These are phyloP conservation scores for Butastur rufipennis DNA, from an alignment of 2,113 vertebrate species.

Conservation along the genomic window DNA sequence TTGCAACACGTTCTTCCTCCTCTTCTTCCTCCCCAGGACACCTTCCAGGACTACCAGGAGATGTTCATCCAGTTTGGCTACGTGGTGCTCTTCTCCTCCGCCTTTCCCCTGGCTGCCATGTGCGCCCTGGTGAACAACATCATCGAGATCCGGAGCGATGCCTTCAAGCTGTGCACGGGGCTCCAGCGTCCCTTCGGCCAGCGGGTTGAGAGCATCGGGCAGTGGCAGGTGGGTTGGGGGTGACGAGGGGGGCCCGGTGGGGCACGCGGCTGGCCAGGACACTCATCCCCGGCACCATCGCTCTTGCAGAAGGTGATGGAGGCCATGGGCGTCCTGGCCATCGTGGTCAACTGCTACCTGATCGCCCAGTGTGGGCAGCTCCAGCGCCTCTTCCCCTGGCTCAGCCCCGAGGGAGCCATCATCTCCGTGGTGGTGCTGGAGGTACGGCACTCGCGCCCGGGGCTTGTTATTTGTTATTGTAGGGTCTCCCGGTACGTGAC, in stretches of 20 bases:
- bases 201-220: constrained; percentile 90
- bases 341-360: constrained; percentile 96
- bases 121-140: constrained; percentile 96
- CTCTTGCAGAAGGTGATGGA: constrained; percentile 91
- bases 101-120: constrained; percentile 92
- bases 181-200: constrained; percentile 93
- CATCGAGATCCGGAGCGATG: constrained; percentile 95
- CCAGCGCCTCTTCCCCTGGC: constrained; percentile 92
- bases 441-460: constrained; percentile 53
- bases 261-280: accelerated
- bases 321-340: constrained; percentile 91
- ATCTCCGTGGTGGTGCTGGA: constrained; percentile 96
- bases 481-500: accelerated
- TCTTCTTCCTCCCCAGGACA: constrained; percentile 78
- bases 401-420: constrained; percentile 94
- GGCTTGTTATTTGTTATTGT: accelerated
- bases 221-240: constrained; percentile 86
- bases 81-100: constrained; percentile 95
- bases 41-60: constrained; percentile 97
- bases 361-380: constrained; percentile 98
- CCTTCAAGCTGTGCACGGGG: constrained; percentile 94
- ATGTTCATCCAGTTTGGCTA: constrained; percentile 99
- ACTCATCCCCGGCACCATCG: accelerated
- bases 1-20: accelerated
- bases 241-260: accelerated